A percentile compares a stretch with the other conserved stretches of the same genome.
Evolutionary conservation across 2,113 vertebrate genomes (phyloP).

Genomic region (Oreotrochilus melanogaster): DNA sequence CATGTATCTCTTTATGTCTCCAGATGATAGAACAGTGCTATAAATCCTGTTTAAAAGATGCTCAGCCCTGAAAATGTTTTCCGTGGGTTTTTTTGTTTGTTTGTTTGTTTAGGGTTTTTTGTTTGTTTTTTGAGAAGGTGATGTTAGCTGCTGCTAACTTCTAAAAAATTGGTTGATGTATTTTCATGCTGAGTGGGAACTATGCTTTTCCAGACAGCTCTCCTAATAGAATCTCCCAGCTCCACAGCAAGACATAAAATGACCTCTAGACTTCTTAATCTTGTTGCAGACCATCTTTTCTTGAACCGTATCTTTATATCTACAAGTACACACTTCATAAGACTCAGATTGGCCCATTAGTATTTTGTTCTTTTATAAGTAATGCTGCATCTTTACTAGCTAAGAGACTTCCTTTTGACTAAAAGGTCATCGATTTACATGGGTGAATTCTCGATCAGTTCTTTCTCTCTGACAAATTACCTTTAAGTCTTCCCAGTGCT

Average conservation of each 20-base stretch:
- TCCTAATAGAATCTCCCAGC: slow-evolving; percentile 8
- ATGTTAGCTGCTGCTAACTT: neutral
- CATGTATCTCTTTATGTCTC: neutral
- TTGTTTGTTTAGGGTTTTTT: no score
- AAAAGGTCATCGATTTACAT: slow-evolving; percentile 76
- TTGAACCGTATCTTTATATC: slow-evolving; percentile 43
- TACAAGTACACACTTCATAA: slow-evolving; percentile 33
- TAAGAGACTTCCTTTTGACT: slow-evolving; percentile 69
- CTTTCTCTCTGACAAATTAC: slow-evolving; percentile 72
- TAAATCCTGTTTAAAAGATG: neutral
- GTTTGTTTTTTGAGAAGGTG: neutral
- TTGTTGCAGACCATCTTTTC: slow-evolving; percentile 27
- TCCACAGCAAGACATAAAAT: slow-evolving; percentile 13
- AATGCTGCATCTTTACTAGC: slow-evolving; percentile 63
- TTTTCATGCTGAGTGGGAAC: slow-evolving; percentile 22
- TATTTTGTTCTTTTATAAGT: slow-evolving; percentile 68
- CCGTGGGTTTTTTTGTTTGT: no score
- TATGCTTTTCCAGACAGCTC: slow-evolving; percentile 10
- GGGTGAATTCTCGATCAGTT: slow-evolving; percentile 72
- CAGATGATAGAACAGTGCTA: neutral
- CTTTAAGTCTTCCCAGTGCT: slow-evolving; percentile 54
- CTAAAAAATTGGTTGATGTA: neutral
- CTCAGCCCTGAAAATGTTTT: neutral
- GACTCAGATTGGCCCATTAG: slow-evolving; percentile 62
- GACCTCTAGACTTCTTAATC: slow-evolving; percentile 5